Evolutionary conservation across 2,888 invertebrate species (phyloP).

Genomic region (Caenorhabditis virilis): DNA sequence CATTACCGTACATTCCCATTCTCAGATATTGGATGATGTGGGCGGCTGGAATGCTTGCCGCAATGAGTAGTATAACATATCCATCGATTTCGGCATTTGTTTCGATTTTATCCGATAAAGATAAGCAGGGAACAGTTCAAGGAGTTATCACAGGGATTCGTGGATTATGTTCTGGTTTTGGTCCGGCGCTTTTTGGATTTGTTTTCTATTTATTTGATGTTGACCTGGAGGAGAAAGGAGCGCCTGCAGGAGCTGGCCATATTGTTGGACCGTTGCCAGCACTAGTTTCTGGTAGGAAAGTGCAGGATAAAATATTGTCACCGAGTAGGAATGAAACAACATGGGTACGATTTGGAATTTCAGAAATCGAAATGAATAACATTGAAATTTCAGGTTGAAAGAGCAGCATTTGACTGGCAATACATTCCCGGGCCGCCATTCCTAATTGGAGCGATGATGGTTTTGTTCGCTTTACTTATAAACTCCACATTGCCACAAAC

Average conservation of each 20-base stretch:
- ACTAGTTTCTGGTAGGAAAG: slow-evolving; percentile 5
- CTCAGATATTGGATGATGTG: slow-evolving; percentile 85
- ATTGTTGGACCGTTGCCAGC: slow-evolving; percentile 37
- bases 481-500: slow-evolving; percentile 60
- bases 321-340: slow-evolving; percentile 52
- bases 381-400: slow-evolving; percentile 34
- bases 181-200: slow-evolving; percentile 96
- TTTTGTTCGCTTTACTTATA: slow-evolving; percentile 90
- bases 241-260: slow-evolving; percentile 48
- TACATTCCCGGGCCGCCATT: slow-evolving; percentile 84
- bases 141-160: slow-evolving; percentile 99
- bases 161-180: slow-evolving; percentile 89
- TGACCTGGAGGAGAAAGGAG: slow-evolving; percentile 80
- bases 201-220: slow-evolving; percentile 98
- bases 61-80: slow-evolving; percentile 93
- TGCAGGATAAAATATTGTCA: slow-evolving; percentile 43
- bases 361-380: neutral
- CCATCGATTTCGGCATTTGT: slow-evolving; percentile 98
- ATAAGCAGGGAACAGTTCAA: slow-evolving; percentile 92
- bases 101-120: slow-evolving; percentile 94
- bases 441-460: slow-evolving; percentile 93
- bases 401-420: slow-evolving; percentile 57
- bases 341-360: slow-evolving; percentile 18
- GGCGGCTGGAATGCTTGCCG: slow-evolving; percentile 94
- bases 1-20: neutral